A percentile compares a stretch with the other conserved stretches of the same genome.
Conservation (phyloP, 2,888 invertebrate species). For the Isotomurus palustris region DNA sequence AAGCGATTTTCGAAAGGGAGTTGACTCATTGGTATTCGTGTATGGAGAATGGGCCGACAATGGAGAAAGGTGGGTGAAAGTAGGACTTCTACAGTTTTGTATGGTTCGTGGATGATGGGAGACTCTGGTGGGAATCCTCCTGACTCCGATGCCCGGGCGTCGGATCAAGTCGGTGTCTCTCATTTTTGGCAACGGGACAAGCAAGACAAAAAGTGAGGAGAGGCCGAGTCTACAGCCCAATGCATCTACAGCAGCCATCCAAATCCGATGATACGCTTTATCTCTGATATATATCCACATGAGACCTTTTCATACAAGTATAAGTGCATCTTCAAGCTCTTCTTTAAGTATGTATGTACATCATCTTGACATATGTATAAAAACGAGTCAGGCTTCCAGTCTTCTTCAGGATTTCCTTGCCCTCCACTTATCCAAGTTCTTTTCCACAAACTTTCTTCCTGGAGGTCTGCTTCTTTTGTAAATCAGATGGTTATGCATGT, state of each 20-base stretch:
- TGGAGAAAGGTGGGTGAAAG: not conserved
- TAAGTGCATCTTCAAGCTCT: too few relatives aligned
- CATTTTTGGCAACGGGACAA: conserved; percentile 28
- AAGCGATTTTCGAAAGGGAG: not conserved
- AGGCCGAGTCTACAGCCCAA: not conserved
- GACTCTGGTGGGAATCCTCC: not conserved
- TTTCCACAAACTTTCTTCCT: too few relatives aligned
- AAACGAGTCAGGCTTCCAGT: too few relatives aligned
- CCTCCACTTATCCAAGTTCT: too few relatives aligned
- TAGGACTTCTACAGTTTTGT: too few relatives aligned
- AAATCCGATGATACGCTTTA: not conserved
- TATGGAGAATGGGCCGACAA: not conserved
- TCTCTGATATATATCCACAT: too few relatives aligned
- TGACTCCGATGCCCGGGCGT: not conserved
- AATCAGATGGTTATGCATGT: too few relatives aligned
- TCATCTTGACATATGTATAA: too few relatives aligned
- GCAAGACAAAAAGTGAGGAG: not conserved
- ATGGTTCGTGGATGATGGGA: too few relatives aligned
- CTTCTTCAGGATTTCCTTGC: too few relatives aligned
- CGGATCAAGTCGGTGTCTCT: conserved; percentile 30
- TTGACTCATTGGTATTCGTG: not conserved
- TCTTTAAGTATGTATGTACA: not conserved
- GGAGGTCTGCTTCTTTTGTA: too few relatives aligned
- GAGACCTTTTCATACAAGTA: too few relatives aligned
- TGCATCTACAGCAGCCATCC: not conserved